Conservation (phyloP, 2,888 invertebrate species). For the Coecobrya sp. region DNA sequence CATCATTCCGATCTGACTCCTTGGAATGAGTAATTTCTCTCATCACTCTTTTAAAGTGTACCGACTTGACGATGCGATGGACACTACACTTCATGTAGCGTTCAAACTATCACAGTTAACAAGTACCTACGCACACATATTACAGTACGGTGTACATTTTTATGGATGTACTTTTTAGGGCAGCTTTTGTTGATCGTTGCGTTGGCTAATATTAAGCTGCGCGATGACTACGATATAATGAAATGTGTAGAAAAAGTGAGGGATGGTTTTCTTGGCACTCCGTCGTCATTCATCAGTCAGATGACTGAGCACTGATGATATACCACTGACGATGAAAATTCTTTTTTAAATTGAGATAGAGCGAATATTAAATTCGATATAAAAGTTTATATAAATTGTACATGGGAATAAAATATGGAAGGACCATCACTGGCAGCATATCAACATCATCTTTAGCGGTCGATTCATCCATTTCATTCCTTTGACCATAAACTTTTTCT, state of each 20-base stretch:
- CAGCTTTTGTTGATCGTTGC: no score
- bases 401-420: no score
- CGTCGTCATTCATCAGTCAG: conserved; percentile 74
- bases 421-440: no score
- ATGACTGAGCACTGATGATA: conserved; percentile 66
- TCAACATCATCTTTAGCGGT: conserved; percentile 12
- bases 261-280: conserved; percentile 66
- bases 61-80: conserved; percentile 63
- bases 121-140: background rate
- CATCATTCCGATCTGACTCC: conserved; percentile 73
- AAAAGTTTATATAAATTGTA: conserved; percentile 46
- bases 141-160: background rate
- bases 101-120: background rate
- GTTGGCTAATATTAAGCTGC: conserved; percentile 5
- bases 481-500: conserved; percentile 62
- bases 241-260: conserved; percentile 50
- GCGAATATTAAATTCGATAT: background rate
- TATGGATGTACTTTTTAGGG: background rate
- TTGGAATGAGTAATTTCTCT: conserved; percentile 78
- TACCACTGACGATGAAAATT: conserved; percentile 33
- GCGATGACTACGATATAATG: background rate
- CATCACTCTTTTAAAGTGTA: conserved; percentile 75
- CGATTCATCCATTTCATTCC: conserved; percentile 47
- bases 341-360: conserved; percentile 1
- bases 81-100: conserved; percentile 14